Evolutionary conservation across 1,140 invertebrate species (phyloP).

Genomic region (Ceratoteleas bidentatus): DNA sequence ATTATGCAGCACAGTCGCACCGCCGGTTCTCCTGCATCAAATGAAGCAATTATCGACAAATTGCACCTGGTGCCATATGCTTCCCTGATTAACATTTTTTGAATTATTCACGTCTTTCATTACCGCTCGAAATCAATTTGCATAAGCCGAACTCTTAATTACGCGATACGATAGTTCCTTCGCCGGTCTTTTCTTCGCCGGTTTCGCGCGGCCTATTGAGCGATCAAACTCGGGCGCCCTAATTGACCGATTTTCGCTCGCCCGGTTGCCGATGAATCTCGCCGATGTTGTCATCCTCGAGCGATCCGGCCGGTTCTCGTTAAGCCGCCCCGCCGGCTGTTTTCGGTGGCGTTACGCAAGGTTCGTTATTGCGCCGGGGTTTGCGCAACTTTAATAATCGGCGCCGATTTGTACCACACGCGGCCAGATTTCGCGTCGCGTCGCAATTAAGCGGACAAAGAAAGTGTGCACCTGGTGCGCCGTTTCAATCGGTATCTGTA

Average conservation of each 20-base stretch:
- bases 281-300: no score
- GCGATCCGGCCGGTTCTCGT: neutral
- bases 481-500: constrained; percentile 48
- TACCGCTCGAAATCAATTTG: constrained; percentile 55
- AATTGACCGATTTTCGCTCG: constrained; percentile 12
- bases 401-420: constrained; percentile 26
- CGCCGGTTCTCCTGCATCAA: constrained; percentile 45
- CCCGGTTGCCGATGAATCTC: no score
- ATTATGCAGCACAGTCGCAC: constrained; percentile 45
- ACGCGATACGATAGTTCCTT: constrained; percentile 11
- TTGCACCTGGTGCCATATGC: constrained; percentile 58
- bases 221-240: neutral
- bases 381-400: constrained; percentile 56
- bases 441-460: constrained; percentile 60
- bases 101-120: constrained; percentile 48
- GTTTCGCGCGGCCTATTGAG: neutral
- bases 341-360: constrained; percentile 16
- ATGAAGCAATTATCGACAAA: constrained; percentile 61
- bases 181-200: constrained; percentile 2
- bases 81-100: constrained; percentile 51
- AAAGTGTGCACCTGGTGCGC: constrained; percentile 59
- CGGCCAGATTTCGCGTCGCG: constrained; percentile 51
- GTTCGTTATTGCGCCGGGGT: constrained; percentile 25
- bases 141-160: constrained; percentile 59
- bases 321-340: neutral